Percentiles rank a stretch among this genome's conserved stretches.
Conservation (phyloP, 2,888 invertebrate species). For the Tholera decimalis region DNA sequence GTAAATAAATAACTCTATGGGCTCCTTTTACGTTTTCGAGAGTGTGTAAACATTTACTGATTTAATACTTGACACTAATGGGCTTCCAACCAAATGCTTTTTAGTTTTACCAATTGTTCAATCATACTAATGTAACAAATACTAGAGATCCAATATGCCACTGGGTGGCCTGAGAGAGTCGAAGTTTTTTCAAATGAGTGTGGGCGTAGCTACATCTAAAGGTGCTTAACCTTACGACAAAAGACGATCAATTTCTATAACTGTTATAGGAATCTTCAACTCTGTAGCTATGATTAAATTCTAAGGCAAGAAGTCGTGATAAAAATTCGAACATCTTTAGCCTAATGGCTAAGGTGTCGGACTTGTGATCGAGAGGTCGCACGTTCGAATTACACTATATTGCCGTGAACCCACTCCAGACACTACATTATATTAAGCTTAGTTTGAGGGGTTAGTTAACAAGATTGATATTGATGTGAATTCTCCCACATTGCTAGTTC, state of each 20-base stretch:
- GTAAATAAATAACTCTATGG: slow-evolving; percentile 12
- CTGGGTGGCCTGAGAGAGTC: slow-evolving; percentile 1
- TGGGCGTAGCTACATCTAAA: slow-evolving; percentile 47
- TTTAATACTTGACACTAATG: slow-evolving; percentile 21
- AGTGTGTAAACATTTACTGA: slow-evolving; percentile 35
- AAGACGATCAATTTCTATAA: slow-evolving; percentile 28
- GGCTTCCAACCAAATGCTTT: slow-evolving; percentile 17
- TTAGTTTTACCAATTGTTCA: slow-evolving; percentile 1
- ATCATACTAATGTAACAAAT: slow-evolving; percentile 8
- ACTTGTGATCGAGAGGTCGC: no score
- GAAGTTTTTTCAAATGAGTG: slow-evolving; percentile 16
- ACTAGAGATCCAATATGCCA: slow-evolving; percentile 1
- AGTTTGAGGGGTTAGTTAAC: no score
- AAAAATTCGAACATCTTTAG: no score
- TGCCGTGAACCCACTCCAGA: no score
- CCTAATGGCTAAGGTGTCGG: no score
- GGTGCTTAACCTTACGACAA: slow-evolving; percentile 43
- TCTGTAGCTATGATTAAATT: slow-evolving; percentile 14
- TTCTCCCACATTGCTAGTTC: no score
- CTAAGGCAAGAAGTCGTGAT: slow-evolving; percentile 11
- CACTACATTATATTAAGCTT: no score
- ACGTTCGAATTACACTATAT: no score
- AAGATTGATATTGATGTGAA: no score
- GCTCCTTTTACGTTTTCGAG: slow-evolving; percentile 3
- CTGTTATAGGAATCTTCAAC: slow-evolving; percentile 7